Percentiles rank a stretch among this genome's conserved stretches.
phyloP scores from a whole-genome alignment of 2,113 vertebrate species.

The Benitochromis conjunctus region DNA sequence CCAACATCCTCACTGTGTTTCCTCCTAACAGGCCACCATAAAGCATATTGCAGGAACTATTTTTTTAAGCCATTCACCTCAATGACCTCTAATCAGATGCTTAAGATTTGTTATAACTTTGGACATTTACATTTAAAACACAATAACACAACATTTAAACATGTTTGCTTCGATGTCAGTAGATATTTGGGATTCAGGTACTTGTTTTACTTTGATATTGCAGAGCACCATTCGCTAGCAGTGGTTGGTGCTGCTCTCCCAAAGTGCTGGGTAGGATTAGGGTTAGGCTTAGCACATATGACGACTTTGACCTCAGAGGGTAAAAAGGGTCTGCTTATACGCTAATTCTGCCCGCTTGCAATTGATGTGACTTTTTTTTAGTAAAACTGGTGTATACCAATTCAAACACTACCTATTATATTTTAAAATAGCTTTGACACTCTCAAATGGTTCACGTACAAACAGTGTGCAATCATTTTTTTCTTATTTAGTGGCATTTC shows the following conservation, averaged over 20 bases:
- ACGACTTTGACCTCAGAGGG: background rate
- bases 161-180: rapidly evolving
- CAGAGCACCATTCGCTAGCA: background rate
- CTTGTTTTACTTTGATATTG: background rate
- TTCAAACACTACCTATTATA: background rate
- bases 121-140: background rate
- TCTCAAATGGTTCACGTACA: background rate
- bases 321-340: background rate
- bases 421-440: background rate
- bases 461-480: background rate
- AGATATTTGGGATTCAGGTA: background rate
- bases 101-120: background rate
- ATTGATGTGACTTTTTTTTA: background rate
- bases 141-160: background rate
- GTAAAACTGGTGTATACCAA: background rate
- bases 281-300: background rate
- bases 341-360: background rate
- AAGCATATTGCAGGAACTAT: background rate
- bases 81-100: rapidly evolving
- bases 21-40: background rate
- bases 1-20: constrained; percentile 45
- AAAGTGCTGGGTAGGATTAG: background rate
- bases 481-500: background rate
- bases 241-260: rapidly evolving
- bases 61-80: background rate